Conservation (phyloP, 2,113 vertebrate genomes). For the Noturus placidus region DNA sequence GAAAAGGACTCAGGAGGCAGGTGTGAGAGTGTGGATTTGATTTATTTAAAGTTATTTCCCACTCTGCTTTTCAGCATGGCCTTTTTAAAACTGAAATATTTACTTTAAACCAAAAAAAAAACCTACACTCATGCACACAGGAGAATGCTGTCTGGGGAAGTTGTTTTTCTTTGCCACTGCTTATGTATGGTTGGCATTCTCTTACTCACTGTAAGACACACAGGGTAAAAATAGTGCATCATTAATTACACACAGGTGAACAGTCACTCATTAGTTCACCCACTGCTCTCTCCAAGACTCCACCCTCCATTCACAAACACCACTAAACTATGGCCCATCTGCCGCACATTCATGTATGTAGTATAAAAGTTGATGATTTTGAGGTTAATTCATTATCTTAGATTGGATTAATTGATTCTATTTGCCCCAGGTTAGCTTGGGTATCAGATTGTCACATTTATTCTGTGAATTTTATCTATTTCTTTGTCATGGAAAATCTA, state of each 20-base stretch:
- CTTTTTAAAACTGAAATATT: not conserved
- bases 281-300: not conserved
- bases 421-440: not conserved
- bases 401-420: not conserved
- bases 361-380: not conserved
- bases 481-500: not conserved
- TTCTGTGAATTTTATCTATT: not conserved
- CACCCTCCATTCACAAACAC: not conserved
- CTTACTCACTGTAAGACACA: not conserved
- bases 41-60: not conserved
- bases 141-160: not conserved
- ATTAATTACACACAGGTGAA: not conserved
- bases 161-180: not conserved
- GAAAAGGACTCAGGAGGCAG: not conserved
- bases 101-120: not conserved
- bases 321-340: not conserved
- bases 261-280: not conserved
- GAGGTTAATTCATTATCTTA: not conserved
- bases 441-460: not conserved
- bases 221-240: constrained; percentile 14
- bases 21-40: not conserved
- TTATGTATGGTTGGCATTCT: not conserved
- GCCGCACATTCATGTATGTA: not conserved
- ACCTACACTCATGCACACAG: not conserved
- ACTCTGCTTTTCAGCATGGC: not conserved